Evolutionary conservation across 2,888 invertebrate genomes (phyloP), one percentile per base, ranked within the genome.

Genomic region (Andrena bucephala): DNA sequence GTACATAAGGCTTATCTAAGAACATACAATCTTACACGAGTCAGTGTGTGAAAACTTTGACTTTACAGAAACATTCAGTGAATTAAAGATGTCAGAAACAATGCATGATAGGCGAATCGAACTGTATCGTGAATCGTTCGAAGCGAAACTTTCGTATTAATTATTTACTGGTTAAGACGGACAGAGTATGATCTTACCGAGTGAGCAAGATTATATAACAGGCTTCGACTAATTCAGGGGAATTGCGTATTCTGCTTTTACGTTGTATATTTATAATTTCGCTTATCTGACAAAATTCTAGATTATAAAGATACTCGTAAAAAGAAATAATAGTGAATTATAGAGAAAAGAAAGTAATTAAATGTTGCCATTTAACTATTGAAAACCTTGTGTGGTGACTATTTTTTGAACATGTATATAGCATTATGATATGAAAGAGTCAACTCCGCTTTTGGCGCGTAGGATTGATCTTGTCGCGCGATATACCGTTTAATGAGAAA

Each of bases 1-100:
- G 72, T 73, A 71, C 42, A 42, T 4, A 42, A 16, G 20, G 10
- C 68, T 67, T 54, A 83, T 77, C 27, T 63, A 80, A 73, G 31
- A 67, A 52, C 60, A 74, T 59, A 84, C 29, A 72, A 60, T 77
- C 54, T 63, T 8, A 62, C 65, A 69, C 65, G 8, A 50, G 48
- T 72, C 13, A 57, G 54, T 77, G 72, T 60, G 42, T 20, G 68
- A 29, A 71, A 31, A 66, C 10, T 65, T 62, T 52, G 4, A 59
- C 52, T 59, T 71, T 27, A 65, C 52, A 29, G 69, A 59, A 63
- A 72, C 59, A 76, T 81, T 76, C 2, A 62, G 13, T 52, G 48
- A 54, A 42, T 67, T 29, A 48, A 72, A 60, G 20, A 31, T 78
- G 52, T 33, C 20, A 57, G 31, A 50, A 48, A 33, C 20, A 52